phyloP scores from a whole-genome alignment of 2,888 invertebrate genomes.

The Hyposoter dolosus region DNA sequence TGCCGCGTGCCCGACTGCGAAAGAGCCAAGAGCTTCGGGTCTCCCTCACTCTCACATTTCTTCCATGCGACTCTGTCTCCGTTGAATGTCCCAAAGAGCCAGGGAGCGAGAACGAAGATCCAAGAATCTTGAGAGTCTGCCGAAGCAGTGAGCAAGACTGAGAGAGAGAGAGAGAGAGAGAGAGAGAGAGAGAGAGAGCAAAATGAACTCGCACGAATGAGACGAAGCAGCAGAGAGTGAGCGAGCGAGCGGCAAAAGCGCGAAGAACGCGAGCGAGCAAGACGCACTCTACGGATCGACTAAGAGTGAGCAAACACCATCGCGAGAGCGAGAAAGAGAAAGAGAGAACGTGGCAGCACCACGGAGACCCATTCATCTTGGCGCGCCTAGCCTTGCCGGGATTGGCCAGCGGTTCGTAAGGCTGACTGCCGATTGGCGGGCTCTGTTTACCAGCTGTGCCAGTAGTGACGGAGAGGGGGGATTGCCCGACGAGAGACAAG shows the following conservation, averaged over 20 bases:
- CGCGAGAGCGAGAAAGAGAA: constrained; percentile 55
- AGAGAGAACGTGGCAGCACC: constrained; percentile 63
- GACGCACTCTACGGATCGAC: constrained; percentile 70
- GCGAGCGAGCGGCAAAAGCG: constrained; percentile 66
- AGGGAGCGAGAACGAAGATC: constrained; percentile 85
- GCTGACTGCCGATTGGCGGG: constrained; percentile 81
- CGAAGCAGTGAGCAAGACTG: constrained; percentile 80
- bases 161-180: constrained; percentile 76
- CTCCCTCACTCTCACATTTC: constrained; percentile 43
- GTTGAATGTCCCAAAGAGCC: constrained; percentile 83
- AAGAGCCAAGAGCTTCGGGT: constrained; percentile 24
- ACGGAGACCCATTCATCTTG: constrained; percentile 84
- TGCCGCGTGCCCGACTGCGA: constrained; percentile 52
- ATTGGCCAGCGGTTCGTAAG: constrained; percentile 82
- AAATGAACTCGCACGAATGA: constrained; percentile 73
- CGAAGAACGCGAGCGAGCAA: constrained; percentile 65
- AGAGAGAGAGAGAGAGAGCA: constrained; percentile 79
- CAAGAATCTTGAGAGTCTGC: constrained; percentile 68
- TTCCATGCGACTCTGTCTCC: constrained; percentile 8
- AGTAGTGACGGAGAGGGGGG: constrained; percentile 83
- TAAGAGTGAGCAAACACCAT: constrained; percentile 79
- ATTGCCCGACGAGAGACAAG: constrained; percentile 84
- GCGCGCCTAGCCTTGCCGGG: constrained; percentile 82
- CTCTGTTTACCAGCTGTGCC: constrained; percentile 86
- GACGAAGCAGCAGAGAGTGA: constrained; percentile 64